phyloP scores from a whole-genome alignment of 2,888 invertebrate species.

The Archaeoteleia sp. region DNA sequence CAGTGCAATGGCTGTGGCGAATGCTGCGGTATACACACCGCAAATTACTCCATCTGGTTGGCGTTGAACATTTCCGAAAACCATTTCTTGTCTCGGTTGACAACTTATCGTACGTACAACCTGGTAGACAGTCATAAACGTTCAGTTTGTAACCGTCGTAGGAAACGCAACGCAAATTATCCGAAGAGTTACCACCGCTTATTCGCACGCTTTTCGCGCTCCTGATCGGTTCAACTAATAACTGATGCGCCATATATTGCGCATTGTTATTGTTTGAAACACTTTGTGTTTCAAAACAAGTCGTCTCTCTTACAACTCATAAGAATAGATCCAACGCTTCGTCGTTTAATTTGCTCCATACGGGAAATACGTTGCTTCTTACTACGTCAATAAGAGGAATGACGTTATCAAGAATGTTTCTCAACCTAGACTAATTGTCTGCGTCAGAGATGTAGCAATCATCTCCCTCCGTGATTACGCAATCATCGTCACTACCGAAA shows the following conservation, averaged over 20 bases:
- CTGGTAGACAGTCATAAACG: conserved; percentile 45
- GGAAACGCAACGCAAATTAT: conserved; percentile 49
- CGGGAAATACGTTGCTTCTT: neutral
- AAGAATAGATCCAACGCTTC: conserved; percentile 11
- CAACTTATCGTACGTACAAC: no score
- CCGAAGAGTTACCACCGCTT: conserved; percentile 31
- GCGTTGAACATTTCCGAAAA: conserved; percentile 1
- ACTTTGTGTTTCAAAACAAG: conserved; percentile 15
- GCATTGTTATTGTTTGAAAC: no score
- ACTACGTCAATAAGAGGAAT: no score
- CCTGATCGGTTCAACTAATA: neutral
- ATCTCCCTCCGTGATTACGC: no score
- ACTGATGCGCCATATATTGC: conserved; percentile 10
- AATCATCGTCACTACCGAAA: no score
- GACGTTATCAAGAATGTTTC: no score
- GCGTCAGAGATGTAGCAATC: no score
- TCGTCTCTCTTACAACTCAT: conserved; percentile 4
- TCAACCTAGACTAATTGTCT: no score
- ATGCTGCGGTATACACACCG: conserved; percentile 50
- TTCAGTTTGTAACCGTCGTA: conserved; percentile 34
- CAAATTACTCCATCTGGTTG: conserved; percentile 43
- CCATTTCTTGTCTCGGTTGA: conserved; percentile 7
- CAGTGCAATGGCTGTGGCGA: conserved; percentile 35
- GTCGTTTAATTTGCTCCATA: conserved; percentile 1
- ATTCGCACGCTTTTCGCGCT: conserved; percentile 30